Percentiles rank a stretch among this genome's conserved stretches.
phyloP scores from a whole-genome alignment of 2,888 invertebrate species.

The Tholera decimalis region DNA sequence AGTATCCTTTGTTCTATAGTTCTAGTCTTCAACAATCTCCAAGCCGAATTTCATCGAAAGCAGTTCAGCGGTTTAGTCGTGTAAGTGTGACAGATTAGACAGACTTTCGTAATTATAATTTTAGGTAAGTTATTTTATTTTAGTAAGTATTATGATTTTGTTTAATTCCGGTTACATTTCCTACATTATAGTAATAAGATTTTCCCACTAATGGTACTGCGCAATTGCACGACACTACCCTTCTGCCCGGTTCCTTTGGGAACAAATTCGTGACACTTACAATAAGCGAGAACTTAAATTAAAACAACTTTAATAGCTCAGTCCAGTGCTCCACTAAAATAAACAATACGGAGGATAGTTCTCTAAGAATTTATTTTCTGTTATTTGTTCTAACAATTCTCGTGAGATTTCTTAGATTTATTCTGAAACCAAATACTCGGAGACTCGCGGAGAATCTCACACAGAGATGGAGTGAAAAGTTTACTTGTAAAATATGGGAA shows the following conservation, averaged over 20 bases:
- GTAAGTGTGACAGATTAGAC: too few species aligned
- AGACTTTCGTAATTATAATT: too few species aligned
- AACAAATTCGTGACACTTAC: conserved; percentile 6
- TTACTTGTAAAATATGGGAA: conserved; percentile 34
- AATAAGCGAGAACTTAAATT: conserved; percentile 29
- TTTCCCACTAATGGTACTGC: conserved; percentile 29
- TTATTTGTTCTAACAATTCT: conserved; percentile 46
- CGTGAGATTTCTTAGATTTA: conserved; percentile 44
- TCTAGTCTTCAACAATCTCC: too few species aligned
- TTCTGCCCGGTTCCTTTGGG: conserved; percentile 15
- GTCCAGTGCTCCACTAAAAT: conserved; percentile 12
- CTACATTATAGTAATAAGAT: background rate
- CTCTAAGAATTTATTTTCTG: conserved; percentile 37
- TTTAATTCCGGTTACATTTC: background rate
- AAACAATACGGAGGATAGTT: conserved; percentile 33
- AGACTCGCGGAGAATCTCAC: conserved; percentile 5
- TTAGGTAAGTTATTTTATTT: too few species aligned
- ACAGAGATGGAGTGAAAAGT: conserved; percentile 34
- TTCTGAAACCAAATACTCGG: conserved; percentile 47
- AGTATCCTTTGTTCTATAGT: too few species aligned
- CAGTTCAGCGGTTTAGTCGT: too few species aligned
- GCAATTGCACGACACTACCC: conserved; percentile 34
- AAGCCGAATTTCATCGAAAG: too few species aligned
- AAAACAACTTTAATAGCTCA: conserved; percentile 32
- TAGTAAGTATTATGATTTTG: too few species aligned